These are phyloP conservation scores for Varecia variegata DNA, from an alignment of 2,797 vertebrate genomes.

Conservation along the genomic window DNA sequence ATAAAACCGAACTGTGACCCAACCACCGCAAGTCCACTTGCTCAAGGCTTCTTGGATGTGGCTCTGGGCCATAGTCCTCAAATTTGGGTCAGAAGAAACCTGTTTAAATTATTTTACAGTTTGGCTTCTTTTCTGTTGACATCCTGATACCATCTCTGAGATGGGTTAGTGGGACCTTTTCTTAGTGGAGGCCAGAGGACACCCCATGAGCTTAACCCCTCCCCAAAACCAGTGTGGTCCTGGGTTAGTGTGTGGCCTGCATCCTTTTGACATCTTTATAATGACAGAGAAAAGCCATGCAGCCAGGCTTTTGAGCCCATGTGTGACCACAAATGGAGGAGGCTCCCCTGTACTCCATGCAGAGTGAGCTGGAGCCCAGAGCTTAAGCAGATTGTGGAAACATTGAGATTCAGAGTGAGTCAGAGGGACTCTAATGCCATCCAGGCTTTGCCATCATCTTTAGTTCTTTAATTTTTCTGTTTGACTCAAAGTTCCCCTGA, in stretches of 20 bases:
- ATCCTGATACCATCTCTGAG: neutral
- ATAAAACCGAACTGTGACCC: no score
- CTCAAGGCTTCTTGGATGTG: no score
- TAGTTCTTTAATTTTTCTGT: neutral
- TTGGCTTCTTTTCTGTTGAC: no score
- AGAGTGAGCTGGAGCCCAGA: no score
- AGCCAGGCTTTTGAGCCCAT: no score
- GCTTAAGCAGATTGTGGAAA: neutral
- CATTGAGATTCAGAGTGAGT: neutral
- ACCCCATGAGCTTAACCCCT: rapidly evolving
- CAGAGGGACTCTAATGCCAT: rapidly evolving
- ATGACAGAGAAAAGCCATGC: neutral
- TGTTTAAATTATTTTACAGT: no score
- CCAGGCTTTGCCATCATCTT: neutral
- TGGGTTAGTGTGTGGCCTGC: neutral
- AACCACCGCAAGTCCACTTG: no score
- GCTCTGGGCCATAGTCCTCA: no score
- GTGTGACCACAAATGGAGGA: neutral
- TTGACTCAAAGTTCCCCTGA: neutral
- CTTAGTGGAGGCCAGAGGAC: neutral
- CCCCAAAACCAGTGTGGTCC: neutral
- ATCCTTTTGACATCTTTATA: neutral
- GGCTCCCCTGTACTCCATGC: no score
- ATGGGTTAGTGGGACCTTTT: neutral
- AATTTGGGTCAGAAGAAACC: no score